Evolutionary conservation across 2,113 vertebrate species (phyloP).

Genomic region (Melanerpes formicivorus): DNA sequence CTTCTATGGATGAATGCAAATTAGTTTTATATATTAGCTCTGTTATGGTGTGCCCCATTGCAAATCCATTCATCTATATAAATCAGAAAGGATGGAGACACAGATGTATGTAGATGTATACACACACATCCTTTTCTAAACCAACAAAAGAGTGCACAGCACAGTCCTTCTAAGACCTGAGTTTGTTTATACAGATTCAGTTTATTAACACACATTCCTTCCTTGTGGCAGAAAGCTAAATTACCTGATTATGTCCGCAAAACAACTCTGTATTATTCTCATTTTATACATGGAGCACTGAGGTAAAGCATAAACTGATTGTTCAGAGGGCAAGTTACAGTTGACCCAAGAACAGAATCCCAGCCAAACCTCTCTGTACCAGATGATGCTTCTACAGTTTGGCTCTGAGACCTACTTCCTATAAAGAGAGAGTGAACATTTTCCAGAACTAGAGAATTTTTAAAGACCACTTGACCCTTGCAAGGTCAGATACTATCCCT

Average conservation of each 20-base stretch:
- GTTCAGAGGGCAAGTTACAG: background rate
- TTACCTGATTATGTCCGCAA: background rate
- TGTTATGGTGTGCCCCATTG: background rate
- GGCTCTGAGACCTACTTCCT: background rate
- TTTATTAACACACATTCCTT: background rate
- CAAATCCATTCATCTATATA: background rate
- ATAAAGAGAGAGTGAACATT: background rate
- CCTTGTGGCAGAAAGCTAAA: background rate
- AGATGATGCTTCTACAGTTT: background rate
- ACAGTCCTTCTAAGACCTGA: background rate
- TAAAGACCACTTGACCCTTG: background rate
- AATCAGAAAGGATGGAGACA: background rate
- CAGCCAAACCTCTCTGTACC: background rate
- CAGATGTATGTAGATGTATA: too few species aligned
- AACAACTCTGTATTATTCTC: background rate
- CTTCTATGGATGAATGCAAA: background rate
- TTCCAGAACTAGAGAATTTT: background rate
- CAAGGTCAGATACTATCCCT: background rate
- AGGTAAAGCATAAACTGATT: constrained; percentile 29
- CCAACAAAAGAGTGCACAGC: background rate
- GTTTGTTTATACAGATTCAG: background rate
- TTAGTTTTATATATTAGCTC: background rate
- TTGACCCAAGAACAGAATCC: background rate
- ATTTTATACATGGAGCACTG: constrained; percentile 7
- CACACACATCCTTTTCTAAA: background rate